These are phyloP conservation scores for Connochaetes taurinus DNA, from an alignment of 2,113 vertebrate genomes.

Conservation along the genomic window DNA sequence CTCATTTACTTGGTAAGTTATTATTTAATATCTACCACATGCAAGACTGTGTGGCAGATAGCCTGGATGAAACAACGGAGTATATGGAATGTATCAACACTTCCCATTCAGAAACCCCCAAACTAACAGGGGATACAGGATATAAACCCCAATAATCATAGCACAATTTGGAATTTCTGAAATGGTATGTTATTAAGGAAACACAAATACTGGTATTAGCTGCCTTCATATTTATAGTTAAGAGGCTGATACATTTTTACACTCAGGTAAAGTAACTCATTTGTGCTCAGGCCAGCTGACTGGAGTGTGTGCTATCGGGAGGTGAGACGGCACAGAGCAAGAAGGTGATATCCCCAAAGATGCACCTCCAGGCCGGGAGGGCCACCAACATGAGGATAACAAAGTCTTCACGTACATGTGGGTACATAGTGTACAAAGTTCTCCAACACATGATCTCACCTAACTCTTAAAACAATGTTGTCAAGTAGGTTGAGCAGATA, in stretches of 20 bases:
- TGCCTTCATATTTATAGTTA: background rate
- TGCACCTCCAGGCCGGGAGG: background rate
- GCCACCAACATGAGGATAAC: background rate
- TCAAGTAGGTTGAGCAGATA: background rate
- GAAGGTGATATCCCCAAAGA: background rate
- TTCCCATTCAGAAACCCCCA: background rate
- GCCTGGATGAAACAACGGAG: background rate
- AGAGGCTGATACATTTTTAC: background rate
- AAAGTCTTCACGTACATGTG: background rate
- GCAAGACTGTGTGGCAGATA: background rate
- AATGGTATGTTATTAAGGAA: background rate
- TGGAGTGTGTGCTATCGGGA: background rate
- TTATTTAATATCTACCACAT: background rate
- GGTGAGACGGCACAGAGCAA: background rate
- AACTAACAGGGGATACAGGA: background rate
- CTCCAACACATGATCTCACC: background rate
- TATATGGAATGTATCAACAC: background rate
- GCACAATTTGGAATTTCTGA: background rate
- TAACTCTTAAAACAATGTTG: background rate
- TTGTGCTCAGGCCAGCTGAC: background rate
- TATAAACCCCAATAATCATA: background rate
- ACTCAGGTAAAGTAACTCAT: background rate
- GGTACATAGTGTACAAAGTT: background rate
- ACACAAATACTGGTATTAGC: background rate
- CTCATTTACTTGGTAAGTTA: background rate